Conservation (phyloP, 2,113 vertebrate species). For the Rutilus rutilus region DNA sequence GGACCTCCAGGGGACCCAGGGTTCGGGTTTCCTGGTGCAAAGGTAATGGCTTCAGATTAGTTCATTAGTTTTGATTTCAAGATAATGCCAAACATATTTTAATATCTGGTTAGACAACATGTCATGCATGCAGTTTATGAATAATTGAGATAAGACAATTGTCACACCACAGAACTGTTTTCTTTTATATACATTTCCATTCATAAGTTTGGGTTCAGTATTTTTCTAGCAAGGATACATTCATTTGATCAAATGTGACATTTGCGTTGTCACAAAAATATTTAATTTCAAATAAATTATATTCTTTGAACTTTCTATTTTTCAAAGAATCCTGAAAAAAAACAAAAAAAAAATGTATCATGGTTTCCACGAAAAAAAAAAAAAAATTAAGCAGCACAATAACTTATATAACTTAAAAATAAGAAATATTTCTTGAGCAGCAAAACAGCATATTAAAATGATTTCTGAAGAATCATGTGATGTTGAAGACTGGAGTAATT, state of each 20-base stretch:
- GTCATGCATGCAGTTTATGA: background rate
- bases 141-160: background rate
- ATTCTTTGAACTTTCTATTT: background rate
- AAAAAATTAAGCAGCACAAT: no score
- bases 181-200: background rate
- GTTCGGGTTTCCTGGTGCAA: constrained; percentile 82
- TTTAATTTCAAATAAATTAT: background rate
- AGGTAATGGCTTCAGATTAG: constrained; percentile 72
- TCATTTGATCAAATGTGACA: no score
- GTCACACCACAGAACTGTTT: background rate
- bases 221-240: background rate
- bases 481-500: background rate
- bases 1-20: constrained; percentile 80
- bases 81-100: background rate
- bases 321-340: no score
- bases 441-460: no score
- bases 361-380: no score
- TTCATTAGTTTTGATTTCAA: background rate
- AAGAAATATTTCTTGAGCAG: no score
- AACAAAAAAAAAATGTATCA: no score
- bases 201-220: background rate
- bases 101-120: background rate
- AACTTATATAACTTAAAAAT: no score
- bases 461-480: background rate
- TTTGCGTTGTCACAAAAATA: no score